phyloP scores from a whole-genome alignment of 2,113 vertebrate species.

The Odontophorus gujanensis region DNA sequence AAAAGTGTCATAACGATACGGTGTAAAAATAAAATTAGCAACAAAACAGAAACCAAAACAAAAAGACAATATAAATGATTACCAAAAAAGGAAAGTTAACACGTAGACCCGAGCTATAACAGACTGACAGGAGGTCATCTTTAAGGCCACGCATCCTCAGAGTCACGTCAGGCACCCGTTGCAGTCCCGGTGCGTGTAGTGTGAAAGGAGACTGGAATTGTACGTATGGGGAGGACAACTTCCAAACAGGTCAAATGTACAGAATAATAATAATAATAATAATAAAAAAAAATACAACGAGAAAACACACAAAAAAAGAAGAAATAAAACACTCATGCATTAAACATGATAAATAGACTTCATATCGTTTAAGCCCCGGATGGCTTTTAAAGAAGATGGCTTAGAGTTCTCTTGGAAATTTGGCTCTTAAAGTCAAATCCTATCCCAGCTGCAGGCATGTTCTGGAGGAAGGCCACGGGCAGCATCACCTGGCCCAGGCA shows the following conservation, averaged over 20 bases:
- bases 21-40: slow-evolving; percentile 73
- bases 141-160: slow-evolving; percentile 62
- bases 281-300: neutral
- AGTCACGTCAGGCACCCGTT: slow-evolving; percentile 42
- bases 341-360: slow-evolving; percentile 84
- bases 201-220: slow-evolving; percentile 3
- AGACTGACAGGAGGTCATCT: slow-evolving; percentile 66
- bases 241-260: slow-evolving; percentile 73
- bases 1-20: slow-evolving; percentile 86
- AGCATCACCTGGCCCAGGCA: neutral
- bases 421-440: slow-evolving; percentile 49
- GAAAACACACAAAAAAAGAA: neutral
- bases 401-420: slow-evolving; percentile 70
- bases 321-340: slow-evolving; percentile 77
- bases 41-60: too few relatives aligned
- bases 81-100: slow-evolving; percentile 72
- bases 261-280: neutral
- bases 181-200: slow-evolving; percentile 47
- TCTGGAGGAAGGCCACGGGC: neutral
- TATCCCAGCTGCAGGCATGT: slow-evolving; percentile 15
- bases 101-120: slow-evolving; percentile 54
- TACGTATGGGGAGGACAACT: slow-evolving; percentile 38
- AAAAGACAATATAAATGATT: slow-evolving; percentile 74
- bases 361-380: slow-evolving; percentile 75
- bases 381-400: slow-evolving; percentile 76